Percentiles rank a stretch among this genome's conserved stretches.
Conservation (phyloP, 2,888 invertebrate genomes). For the Alloscopus bannaensis region DNA sequence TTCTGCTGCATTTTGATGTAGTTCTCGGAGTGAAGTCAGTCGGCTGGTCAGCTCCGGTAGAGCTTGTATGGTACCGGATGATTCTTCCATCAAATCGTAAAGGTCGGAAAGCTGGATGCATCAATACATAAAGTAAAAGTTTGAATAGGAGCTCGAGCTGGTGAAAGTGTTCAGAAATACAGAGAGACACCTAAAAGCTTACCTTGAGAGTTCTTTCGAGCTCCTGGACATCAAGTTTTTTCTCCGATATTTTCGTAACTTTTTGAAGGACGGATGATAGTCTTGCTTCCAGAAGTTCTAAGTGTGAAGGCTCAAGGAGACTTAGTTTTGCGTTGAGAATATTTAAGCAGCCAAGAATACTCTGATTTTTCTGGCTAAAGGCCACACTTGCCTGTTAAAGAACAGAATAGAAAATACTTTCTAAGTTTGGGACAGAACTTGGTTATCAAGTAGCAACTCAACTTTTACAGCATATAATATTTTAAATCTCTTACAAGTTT, state of each 20-base stretch:
- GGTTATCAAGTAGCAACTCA: neutral
- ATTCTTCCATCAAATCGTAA: constrained; percentile 91
- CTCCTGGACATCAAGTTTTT: constrained; percentile 78
- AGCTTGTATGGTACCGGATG: constrained; percentile 87
- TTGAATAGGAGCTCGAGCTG: neutral
- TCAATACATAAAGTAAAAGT: constrained; percentile 5
- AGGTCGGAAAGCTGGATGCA: constrained; percentile 84
- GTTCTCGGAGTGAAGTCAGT: constrained; percentile 88
- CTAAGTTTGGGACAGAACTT: neutral
- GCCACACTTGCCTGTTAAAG: constrained; percentile 73
- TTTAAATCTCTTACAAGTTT: constrained; percentile 80
- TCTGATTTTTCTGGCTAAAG: constrained; percentile 75
- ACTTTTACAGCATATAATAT: neutral
- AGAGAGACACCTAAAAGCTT: constrained; percentile 1
- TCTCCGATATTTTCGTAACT: constrained; percentile 84
- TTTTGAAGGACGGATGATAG: constrained; percentile 85
- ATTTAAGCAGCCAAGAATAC: constrained; percentile 84
- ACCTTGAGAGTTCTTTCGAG: constrained; percentile 83
- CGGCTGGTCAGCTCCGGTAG: constrained; percentile 88
- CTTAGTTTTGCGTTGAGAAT: constrained; percentile 87
- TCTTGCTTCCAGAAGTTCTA: constrained; percentile 90
- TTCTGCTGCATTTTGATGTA: constrained; percentile 81
- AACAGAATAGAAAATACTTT: constrained; percentile 21
- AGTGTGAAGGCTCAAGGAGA: constrained; percentile 86
- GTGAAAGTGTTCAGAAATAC: neutral